These are phyloP conservation scores for Siniperca undulata DNA, from an alignment of 2,797 vertebrate genomes.

Conservation along the genomic window DNA sequence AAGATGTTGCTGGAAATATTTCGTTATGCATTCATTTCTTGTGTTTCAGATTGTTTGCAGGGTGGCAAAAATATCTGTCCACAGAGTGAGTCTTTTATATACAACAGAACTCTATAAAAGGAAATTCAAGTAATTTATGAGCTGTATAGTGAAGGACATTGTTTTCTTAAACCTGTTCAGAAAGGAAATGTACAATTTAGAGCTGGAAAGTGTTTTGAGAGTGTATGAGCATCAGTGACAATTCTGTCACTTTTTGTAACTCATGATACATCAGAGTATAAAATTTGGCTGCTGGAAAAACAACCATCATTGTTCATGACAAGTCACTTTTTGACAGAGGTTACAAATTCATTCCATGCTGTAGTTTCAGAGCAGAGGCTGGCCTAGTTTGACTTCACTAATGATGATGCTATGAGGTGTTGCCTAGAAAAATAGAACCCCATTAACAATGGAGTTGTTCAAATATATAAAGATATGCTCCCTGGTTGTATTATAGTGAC, in stretches of 20 bases:
- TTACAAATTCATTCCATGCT: conserved; percentile 43
- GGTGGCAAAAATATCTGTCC: neutral
- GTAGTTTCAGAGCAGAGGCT: conserved; percentile 13
- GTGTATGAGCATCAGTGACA: neutral
- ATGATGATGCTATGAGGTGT: conserved; percentile 9
- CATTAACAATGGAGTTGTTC: conserved; percentile 19
- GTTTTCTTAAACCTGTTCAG: conserved; percentile 4
- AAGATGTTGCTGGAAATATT: neutral
- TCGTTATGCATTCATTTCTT: neutral
- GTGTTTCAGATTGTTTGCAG: neutral
- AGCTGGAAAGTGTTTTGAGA: neutral
- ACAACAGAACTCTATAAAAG: conserved; percentile 23
- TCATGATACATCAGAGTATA: conserved; percentile 45
- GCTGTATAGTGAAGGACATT: neutral
- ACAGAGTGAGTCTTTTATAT: neutral
- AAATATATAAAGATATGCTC: conserved; percentile 20
- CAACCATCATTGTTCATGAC: conserved; percentile 22
- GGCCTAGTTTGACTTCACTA: conserved; percentile 3
- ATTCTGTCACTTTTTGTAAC: neutral
- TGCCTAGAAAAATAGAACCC: conserved; percentile 54
- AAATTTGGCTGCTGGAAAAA: conserved; percentile 62
- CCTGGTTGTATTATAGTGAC: conserved; percentile 15
- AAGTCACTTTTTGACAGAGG: conserved; percentile 26
- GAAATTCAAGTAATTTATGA: conserved; percentile 24
- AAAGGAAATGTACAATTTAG: conserved; percentile 12